Conservation (phyloP, 2,888 invertebrate species). For the Zeuzera pyrina region DNA sequence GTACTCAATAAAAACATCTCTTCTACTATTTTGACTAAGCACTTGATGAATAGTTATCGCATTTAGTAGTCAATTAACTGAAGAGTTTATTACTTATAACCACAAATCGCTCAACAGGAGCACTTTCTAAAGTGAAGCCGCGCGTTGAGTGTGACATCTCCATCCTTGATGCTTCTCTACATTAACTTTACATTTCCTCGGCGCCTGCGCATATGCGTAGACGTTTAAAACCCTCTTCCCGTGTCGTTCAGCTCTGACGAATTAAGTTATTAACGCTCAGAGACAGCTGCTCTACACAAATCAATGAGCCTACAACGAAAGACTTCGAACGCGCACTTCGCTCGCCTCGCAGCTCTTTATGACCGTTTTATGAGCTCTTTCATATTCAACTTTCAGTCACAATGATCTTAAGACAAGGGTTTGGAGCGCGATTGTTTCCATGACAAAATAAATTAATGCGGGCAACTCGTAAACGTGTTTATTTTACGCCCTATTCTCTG, state of each 20-base stretch:
- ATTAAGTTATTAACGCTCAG: slow-evolving; percentile 70
- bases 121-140: slow-evolving; percentile 26
- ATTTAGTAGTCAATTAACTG: slow-evolving; percentile 46
- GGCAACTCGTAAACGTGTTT: slow-evolving; percentile 49
- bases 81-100: slow-evolving; percentile 40
- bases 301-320: slow-evolving; percentile 57
- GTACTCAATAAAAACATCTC: too few species aligned
- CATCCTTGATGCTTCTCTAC: slow-evolving; percentile 39
- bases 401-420: slow-evolving; percentile 28
- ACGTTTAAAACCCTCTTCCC: slow-evolving; percentile 58
- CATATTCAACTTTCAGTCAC: slow-evolving; percentile 60
- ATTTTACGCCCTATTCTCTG: slow-evolving; percentile 39
- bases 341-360: slow-evolving; percentile 53
- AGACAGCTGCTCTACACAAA: slow-evolving; percentile 68
- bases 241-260: slow-evolving; percentile 61
- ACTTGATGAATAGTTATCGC: slow-evolving; percentile 40
- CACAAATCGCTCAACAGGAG: slow-evolving; percentile 52
- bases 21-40: too few species aligned
- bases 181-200: slow-evolving; percentile 45
- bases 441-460: slow-evolving; percentile 61
- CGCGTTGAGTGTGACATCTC: slow-evolving; percentile 31
- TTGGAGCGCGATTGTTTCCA: slow-evolving; percentile 50
- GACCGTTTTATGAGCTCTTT: slow-evolving; percentile 61
- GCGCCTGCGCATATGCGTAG: slow-evolving; percentile 48
- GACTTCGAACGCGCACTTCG: slow-evolving; percentile 45